These are phyloP conservation scores for Orchesella flavescens DNA, from an alignment of 2,888 invertebrate genomes.

Conservation along the genomic window DNA sequence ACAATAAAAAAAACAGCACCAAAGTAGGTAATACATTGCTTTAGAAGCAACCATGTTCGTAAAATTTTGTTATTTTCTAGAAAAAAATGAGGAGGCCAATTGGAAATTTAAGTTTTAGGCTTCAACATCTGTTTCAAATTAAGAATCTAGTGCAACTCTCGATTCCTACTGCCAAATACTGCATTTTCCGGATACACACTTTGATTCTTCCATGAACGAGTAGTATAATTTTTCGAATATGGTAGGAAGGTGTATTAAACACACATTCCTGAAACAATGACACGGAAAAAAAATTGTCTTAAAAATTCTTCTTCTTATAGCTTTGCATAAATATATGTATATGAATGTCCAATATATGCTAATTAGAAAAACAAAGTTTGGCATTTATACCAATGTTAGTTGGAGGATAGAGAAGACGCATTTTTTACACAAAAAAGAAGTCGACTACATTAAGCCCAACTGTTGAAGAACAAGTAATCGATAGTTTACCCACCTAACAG, in stretches of 20 bases:
- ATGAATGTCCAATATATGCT: background rate
- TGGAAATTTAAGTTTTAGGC: too few species aligned
- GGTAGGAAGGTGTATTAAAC: background rate
- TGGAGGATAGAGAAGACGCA: too few species aligned
- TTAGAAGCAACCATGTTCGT: background rate
- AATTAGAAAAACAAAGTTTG: background rate
- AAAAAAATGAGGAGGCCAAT: too few species aligned
- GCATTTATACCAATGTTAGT: background rate
- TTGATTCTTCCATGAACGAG: too few species aligned
- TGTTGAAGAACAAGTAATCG: conserved; percentile 42
- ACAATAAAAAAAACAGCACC: too few species aligned
- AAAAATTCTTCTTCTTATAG: background rate
- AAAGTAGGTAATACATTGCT: background rate
- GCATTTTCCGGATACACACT: too few species aligned
- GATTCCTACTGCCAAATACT: too few species aligned
- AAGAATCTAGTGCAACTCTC: too few species aligned
- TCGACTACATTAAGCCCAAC: background rate
- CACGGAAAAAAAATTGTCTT: background rate
- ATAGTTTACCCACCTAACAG: conserved; percentile 51
- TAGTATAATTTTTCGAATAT: too few species aligned
- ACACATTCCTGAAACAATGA: background rate
- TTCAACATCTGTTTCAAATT: too few species aligned
- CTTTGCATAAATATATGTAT: background rate
- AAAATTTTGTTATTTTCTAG: too few species aligned
- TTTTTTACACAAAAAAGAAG: background rate